These are phyloP conservation scores for Leucoraja ocellata DNA, from an alignment of 2,797 vertebrate species.

Conservation along the genomic window DNA sequence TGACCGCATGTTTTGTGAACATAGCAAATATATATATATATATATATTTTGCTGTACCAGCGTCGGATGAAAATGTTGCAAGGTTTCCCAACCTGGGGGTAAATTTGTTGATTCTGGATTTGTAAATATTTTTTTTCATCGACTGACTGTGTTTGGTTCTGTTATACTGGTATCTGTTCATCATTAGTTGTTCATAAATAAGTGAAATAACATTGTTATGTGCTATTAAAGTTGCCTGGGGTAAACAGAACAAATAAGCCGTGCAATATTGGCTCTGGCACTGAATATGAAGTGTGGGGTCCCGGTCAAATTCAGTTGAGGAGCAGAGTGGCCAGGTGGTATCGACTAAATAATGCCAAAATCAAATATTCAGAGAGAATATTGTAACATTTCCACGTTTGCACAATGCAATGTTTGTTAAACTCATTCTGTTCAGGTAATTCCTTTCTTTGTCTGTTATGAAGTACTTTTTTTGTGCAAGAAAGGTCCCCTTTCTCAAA, in stretches of 20 bases:
- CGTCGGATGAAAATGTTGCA: background rate
- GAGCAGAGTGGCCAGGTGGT: background rate
- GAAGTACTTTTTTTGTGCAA: too few relatives aligned
- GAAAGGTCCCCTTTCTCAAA: too few relatives aligned
- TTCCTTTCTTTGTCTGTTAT: too few relatives aligned
- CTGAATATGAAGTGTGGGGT: background rate
- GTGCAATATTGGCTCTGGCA: fast-evolving
- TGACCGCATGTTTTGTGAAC: constrained; percentile 2
- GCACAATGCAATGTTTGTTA: background rate
- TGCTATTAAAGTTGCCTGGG: too few relatives aligned
- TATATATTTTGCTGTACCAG: constrained; percentile 11
- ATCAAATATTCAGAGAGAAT: background rate
- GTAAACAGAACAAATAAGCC: too few relatives aligned
- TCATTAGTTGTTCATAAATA: too few relatives aligned
- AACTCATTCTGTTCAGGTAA: background rate
- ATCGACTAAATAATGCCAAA: background rate
- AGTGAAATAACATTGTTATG: too few relatives aligned
- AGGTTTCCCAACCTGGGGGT: too few relatives aligned
- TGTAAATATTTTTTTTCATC: too few relatives aligned
- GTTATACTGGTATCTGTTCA: too few relatives aligned
- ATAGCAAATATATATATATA: background rate
- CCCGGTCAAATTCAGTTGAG: background rate
- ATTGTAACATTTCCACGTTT: background rate
- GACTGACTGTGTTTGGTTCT: too few relatives aligned
- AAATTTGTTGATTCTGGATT: too few relatives aligned